Conservation (phyloP, 1,140 invertebrate species). For the Globodera rostochiensis region DNA sequence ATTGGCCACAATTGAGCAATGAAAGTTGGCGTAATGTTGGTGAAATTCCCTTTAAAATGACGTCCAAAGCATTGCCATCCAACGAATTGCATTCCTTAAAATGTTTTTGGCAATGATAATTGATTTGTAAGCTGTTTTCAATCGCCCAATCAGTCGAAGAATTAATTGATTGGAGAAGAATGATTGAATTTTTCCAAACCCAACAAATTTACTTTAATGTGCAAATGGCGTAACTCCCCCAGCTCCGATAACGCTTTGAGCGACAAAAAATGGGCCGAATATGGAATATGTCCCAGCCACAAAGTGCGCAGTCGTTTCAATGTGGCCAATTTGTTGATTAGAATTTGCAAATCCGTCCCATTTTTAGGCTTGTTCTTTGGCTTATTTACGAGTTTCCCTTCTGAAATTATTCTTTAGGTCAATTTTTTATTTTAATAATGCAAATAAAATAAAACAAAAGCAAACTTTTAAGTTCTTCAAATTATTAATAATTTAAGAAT, state of each 20-base stretch:
- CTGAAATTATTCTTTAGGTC: neutral
- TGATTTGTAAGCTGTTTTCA: too few species aligned
- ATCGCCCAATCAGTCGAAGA: too few species aligned
- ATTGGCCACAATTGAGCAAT: constrained; percentile 11
- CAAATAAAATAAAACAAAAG: neutral
- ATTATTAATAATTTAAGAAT: neutral
- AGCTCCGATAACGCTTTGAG: neutral
- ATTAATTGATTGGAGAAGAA: neutral
- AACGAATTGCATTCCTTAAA: constrained; percentile 15
- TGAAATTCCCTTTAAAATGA: constrained; percentile 7
- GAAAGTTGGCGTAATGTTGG: constrained; percentile 23
- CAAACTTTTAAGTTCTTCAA: neutral
- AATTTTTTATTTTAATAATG: neutral
- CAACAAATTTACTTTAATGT: constrained; percentile 15
- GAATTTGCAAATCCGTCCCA: constrained; percentile 2
- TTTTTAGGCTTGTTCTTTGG: constrained; percentile 13
- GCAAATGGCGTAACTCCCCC: constrained; percentile 19
- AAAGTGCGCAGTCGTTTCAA: constrained; percentile 17
- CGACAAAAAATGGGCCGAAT: constrained; percentile 20
- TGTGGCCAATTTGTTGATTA: constrained; percentile 20
- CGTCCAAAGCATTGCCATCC: neutral
- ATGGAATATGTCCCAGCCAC: constrained; percentile 21
- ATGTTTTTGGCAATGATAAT: neutral
- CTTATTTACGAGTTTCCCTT: neutral
- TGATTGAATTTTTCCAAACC: neutral